phyloP scores from a whole-genome alignment of 1,140 invertebrate genomes.

The Aphelinus atriplicis region DNA sequence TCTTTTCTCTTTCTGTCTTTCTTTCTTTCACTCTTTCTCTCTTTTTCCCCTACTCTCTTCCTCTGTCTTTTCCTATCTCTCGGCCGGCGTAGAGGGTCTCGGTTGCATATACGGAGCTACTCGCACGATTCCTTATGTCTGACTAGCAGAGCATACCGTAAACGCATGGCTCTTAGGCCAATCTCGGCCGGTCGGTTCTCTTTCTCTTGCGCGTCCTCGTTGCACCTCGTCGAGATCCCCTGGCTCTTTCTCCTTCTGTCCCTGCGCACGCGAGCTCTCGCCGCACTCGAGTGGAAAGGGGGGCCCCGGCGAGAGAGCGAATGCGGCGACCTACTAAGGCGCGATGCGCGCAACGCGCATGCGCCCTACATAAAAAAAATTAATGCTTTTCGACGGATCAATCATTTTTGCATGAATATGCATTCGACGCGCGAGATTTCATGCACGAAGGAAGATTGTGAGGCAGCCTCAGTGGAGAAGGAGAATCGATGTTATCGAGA shows the following conservation, averaged over 20 bases:
- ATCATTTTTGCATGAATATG: too few relatives aligned
- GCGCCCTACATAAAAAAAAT: constrained; percentile 34
- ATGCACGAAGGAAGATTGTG: too few relatives aligned
- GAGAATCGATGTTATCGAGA: not conserved
- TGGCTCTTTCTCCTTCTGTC: constrained; percentile 5
- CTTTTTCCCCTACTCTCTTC: not conserved
- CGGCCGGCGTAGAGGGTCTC: not conserved
- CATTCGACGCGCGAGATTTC: too few relatives aligned
- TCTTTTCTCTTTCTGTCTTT: too few relatives aligned
- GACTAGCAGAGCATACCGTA: constrained; percentile 32
- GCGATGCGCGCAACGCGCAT: constrained; percentile 47
- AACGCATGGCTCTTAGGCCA: constrained; percentile 23
- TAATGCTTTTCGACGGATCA: too few relatives aligned
- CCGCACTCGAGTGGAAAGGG: constrained; percentile 1
- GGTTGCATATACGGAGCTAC: constrained; percentile 7
- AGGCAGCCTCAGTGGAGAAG: not conserved
- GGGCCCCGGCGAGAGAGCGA: constrained; percentile 36
- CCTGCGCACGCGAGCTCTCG: not conserved
- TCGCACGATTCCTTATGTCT: constrained; percentile 39
- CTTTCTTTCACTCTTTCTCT: not conserved
- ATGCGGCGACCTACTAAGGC: constrained; percentile 56
- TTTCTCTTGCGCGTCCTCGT: not conserved
- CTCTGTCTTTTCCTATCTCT: not conserved
- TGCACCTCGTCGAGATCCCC: too few relatives aligned
- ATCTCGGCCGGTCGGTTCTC: constrained; percentile 1